Base-by-base conservation (phyloP, 2,797 vertebrate species). In the Acanthopagrus latus region DNA sequence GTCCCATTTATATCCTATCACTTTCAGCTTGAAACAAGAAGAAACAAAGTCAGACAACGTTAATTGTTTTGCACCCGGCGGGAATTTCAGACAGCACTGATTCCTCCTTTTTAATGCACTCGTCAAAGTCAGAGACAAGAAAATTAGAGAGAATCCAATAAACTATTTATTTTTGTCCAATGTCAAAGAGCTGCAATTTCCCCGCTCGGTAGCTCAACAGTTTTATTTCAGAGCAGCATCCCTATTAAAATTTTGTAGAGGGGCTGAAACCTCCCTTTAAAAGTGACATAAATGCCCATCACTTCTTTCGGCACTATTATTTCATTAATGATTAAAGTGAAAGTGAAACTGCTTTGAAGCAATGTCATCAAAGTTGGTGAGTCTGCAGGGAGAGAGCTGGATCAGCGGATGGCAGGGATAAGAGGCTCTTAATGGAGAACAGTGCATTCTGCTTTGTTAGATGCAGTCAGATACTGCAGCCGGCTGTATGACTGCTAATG, bases 301-400 rank as follows among this genome's bases (percentile, higher is more conserved):
- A 71, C 48, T 74, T 56, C 65, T 59, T 59, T 82, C 41, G 7
- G 55, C 8, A 3, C 71, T 64, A 82, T 87, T 85, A 86, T 72
- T 88, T 84, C 71, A 81, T 83, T 80, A 67, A 65, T 80, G 72
- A 90, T 82, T 72, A 83, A 88, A 82, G 80, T 72, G 78, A 79
- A 82, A 84, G 74, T 57, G 74, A 84, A 84, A 80, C 80, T 48
- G 73, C 82, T 91, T 86, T 86, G 79, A 88, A 86, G 78, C 71
- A 78, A 78, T 87, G 74, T 81, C 78, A 82, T 85, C 69, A 81
- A 83, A 81, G 81, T 84, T 18, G 0, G 77, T 27, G 59, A 75
- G 80, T 81, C 79, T 77, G 72, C 62, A 17, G 70, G 78, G 86
- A 87, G 52, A 56, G 52, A 78, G 79, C 76, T 81, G 73, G 75